Base-by-base conservation (phyloP, 1,140 invertebrate genomes). In the Asobara japonica region DNA sequence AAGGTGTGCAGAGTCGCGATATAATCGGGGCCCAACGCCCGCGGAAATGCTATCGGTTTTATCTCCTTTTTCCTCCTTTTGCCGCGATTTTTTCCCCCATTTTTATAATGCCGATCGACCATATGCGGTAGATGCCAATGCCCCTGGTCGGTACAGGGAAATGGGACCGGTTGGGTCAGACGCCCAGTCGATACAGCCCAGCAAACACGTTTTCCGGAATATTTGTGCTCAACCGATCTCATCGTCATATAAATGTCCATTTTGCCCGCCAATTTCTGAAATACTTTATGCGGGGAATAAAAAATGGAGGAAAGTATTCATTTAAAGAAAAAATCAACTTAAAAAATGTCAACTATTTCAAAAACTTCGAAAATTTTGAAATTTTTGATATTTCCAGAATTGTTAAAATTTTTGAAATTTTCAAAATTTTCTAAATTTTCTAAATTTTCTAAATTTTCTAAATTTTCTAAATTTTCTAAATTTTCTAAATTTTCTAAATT, bases 41-140 rank as follows among this genome's bases (percentile, higher is more conserved):
- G 16, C 66, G 66, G 66, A 68, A 68, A 68, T 68, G 45, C 66
- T 31, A 56, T 67, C 48, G 38, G 10, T 18, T 56, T 51, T 68
- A 51, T 68, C 18, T 20, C 48, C 41, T 31, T 56, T 45, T 56
- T 56, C 18, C 4, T 6, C 10, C 7, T 5, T 56, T 56, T 56
- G 7, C 22, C 31, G 5, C 31, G 31, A 6, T 25, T 51, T 51
- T 56, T 56, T 56, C 7, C 16, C 13, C 10, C 20, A n/a, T 16
- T 56, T 56, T 56, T 56, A 56, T 56, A 25, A 18, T 51, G n/a
- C 20, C n/a, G 20, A 6, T 25, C 22, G 22, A 20, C 18, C 22
- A 8, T 20, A 27, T 18, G 10, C 41, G n/a, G n/a, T 51, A 25
- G 29, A 68, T 56, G 66, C 38, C 27, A 68, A 68, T 68, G 66